Evolutionary conservation across 2,113 vertebrate genomes (phyloP).

Genomic region (Percina caprodes): DNA sequence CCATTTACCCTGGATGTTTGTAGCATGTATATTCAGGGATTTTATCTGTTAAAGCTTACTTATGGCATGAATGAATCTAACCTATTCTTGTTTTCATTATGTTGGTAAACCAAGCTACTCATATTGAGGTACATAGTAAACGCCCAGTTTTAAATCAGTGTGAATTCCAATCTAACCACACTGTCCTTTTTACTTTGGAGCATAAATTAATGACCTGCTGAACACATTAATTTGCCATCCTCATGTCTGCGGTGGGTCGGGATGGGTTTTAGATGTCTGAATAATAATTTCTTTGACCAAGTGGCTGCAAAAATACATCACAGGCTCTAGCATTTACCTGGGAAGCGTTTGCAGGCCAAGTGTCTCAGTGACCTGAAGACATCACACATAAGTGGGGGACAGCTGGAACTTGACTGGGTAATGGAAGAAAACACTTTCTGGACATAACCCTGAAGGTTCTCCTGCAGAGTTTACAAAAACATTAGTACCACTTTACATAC

Average conservation of each 20-base stretch:
- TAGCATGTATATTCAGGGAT: background rate
- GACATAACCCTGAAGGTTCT: conserved; percentile 95
- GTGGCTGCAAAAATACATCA: background rate
- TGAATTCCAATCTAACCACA: background rate
- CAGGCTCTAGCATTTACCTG: conserved; percentile 85
- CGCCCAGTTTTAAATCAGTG: background rate
- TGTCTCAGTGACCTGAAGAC: conserved; percentile 94
- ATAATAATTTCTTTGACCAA: background rate
- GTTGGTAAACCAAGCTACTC: background rate
- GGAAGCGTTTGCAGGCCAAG: conserved; percentile 92
- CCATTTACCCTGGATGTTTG: background rate
- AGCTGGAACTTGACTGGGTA: conserved; percentile 94
- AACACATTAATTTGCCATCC: background rate
- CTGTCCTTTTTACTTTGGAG: background rate
- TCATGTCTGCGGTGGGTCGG: background rate
- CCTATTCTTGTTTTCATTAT: background rate
- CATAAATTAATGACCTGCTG: background rate
- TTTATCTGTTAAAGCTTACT: background rate
- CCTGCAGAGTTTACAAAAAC: conserved; percentile 81
- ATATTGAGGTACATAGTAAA: background rate
- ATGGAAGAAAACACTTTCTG: conserved; percentile 97
- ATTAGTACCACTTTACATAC: background rate
- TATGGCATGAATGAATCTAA: background rate
- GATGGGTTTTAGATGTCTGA: background rate
- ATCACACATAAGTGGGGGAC: conserved; percentile 98